These are phyloP conservation scores for Tetranychus truncatus DNA, from an alignment of 2,888 invertebrate genomes.

Conservation along the genomic window DNA sequence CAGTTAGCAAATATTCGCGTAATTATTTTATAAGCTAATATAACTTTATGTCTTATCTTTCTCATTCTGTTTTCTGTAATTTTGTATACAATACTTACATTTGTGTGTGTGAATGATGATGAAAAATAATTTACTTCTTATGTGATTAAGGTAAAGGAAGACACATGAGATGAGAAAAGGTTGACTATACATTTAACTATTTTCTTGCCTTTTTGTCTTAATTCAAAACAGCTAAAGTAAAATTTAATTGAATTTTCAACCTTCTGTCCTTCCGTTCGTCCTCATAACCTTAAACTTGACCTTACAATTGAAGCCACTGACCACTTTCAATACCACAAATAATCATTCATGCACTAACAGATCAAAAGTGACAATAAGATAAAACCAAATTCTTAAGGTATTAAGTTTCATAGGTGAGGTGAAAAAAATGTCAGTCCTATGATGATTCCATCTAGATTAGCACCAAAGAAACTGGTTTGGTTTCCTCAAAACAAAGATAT, in stretches of 20 bases:
- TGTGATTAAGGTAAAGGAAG: neutral
- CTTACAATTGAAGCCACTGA: neutral
- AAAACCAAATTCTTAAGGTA: neutral
- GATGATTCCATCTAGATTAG: neutral
- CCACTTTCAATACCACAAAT: neutral
- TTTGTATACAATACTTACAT: neutral
- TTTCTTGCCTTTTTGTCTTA: neutral
- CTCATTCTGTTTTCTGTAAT: neutral
- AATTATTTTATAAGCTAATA: neutral
- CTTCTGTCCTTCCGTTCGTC: neutral
- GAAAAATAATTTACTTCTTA: neutral
- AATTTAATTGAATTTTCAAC: no score
- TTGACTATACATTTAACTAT: neutral
- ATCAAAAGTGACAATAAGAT: neutral
- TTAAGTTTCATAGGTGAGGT: neutral
- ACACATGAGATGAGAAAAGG: neutral
- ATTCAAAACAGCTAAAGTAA: neutral
- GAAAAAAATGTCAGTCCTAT: neutral
- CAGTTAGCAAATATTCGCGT: neutral
- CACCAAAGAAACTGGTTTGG: neutral
- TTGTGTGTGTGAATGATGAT: neutral
- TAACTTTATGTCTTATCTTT: neutral
- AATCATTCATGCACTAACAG: no score
- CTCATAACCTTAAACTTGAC: neutral
- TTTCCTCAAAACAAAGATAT: neutral